A percentile compares a stretch with the other conserved stretches of the same genome.
phyloP scores from a whole-genome alignment of 2,113 vertebrate species.

The Dermatemys mawii region DNA sequence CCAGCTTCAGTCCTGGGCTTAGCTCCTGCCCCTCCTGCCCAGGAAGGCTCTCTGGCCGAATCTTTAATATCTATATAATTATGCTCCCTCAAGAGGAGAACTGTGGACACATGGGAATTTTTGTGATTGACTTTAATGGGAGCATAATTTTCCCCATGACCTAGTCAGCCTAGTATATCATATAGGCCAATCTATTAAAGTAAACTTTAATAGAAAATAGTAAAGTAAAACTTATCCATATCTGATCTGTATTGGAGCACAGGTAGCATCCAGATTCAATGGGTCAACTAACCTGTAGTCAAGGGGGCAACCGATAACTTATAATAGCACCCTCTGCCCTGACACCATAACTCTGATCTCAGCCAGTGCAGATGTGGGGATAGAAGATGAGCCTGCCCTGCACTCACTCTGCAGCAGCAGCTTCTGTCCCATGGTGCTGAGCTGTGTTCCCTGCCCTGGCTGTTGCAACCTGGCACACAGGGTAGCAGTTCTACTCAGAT shows the following conservation, averaged over 20 bases:
- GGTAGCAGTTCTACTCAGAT: not conserved
- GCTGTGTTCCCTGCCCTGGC: too few species aligned
- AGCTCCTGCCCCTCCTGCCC: too few species aligned
- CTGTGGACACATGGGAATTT: not conserved
- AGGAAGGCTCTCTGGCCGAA: too few species aligned
- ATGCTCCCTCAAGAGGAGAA: rapidly evolving
- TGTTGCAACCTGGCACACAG: not conserved
- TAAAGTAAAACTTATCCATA: too few species aligned
- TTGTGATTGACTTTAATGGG: not conserved
- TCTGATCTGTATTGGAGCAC: not conserved
- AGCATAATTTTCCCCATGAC: not conserved
- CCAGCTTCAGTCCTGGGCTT: too few species aligned
- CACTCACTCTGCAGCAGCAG: not conserved
- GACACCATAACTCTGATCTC: not conserved
- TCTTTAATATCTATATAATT: too few species aligned
- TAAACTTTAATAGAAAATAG: not conserved
- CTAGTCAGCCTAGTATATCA: not conserved
- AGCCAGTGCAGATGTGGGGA: not conserved
- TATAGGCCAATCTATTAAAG: not conserved
- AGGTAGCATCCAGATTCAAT: not conserved
- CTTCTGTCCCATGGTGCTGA: not conserved
- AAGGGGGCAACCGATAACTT: not conserved
- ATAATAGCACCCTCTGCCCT: not conserved
- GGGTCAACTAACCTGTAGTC: not conserved
- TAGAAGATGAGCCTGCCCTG: not conserved